Evolutionary conservation across 2,888 invertebrate genomes (phyloP), one percentile per base, ranked within the genome.

Genomic region (Drosophila meridiana): DNA sequence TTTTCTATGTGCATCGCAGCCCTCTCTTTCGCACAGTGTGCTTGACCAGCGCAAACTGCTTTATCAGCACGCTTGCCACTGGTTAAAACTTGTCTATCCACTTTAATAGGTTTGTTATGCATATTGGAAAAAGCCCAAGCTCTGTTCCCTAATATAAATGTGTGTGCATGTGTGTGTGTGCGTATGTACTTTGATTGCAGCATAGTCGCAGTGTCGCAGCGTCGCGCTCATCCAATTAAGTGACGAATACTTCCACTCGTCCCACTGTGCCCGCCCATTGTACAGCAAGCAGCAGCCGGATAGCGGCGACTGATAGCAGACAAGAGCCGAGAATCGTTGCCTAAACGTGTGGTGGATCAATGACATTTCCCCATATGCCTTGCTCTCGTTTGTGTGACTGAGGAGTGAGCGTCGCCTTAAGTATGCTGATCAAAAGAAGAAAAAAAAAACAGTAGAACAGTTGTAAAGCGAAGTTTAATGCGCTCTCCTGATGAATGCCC

Each of bases 81-180:
- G 80, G 73, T 65, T 81, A 60, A 81, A 88, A 88, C 87, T 78
- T 69, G 83, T 83, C 73, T 73, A 76, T 71, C 70, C 69, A 69
- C 69, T 82, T 83, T 74, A 84, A 89, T 82, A 82, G 74, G 61
- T 74, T 87, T 89, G 87, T 89, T 83, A 80, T 87, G 83, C 87
- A 87, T 87, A 69, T 64, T 58, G 55, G 55, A 65, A 62, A 70
- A 71, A 63, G 56, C 60, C 60, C 69, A 76, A 60, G 45, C 53
- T 42, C 26, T 56, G 40, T 40, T 42, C n/a, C n/a, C 30, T 30
- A 38, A 45, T 28, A 32, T 42, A 4, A 53, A 9, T 40, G 14
- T 43, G 26, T n/a, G 13, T 62, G n/a, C 36, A 26, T 48, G 13
- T 50, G n/a, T 53, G 32, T 55, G 52, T 45, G 42, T 26, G 58